Evolutionary conservation across 2,888 invertebrate species (phyloP).

Genomic region (Andrena chrysosceles): DNA sequence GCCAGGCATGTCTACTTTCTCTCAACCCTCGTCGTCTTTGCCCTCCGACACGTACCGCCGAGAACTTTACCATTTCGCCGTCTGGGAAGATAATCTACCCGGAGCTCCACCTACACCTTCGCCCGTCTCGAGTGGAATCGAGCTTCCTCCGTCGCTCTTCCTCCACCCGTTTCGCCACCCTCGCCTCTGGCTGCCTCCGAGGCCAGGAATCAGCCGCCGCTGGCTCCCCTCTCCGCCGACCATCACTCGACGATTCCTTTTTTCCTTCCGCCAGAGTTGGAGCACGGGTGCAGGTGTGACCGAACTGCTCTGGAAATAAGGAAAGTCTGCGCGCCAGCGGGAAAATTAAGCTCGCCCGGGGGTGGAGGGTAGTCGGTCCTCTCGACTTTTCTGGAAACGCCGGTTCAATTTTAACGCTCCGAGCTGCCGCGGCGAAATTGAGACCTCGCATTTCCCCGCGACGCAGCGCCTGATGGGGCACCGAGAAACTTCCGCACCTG

Average conservation of each 20-base stretch:
- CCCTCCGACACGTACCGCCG: constrained; percentile 63
- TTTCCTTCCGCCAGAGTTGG: not conserved
- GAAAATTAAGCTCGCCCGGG: constrained; percentile 42
- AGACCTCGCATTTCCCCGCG: not conserved
- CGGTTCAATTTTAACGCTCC: constrained; percentile 25
- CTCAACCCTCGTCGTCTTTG: constrained; percentile 56
- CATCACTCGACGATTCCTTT: not conserved
- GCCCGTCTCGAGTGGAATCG: constrained; percentile 42
- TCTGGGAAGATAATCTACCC: constrained; percentile 80
- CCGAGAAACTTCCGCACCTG: not conserved
- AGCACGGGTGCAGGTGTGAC: constrained; percentile 39
- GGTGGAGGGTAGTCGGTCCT: not conserved
- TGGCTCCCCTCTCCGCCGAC: not conserved
- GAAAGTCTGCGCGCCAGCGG: constrained; percentile 21
- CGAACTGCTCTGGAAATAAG: constrained; percentile 40
- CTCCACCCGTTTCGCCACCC: not conserved
- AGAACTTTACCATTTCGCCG: constrained; percentile 80
- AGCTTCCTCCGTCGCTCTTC: constrained; percentile 9
- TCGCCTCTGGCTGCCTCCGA: not conserved
- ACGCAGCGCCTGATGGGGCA: too few relatives aligned
- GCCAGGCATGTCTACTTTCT: constrained; percentile 40
- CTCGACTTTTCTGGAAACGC: constrained; percentile 22
- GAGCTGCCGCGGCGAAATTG: constrained; percentile 23
- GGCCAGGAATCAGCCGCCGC: not conserved
- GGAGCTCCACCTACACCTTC: constrained; percentile 64